Evolutionary conservation across 2,797 vertebrate genomes (phyloP).

Genomic region (Pseudochromis fuscus): DNA sequence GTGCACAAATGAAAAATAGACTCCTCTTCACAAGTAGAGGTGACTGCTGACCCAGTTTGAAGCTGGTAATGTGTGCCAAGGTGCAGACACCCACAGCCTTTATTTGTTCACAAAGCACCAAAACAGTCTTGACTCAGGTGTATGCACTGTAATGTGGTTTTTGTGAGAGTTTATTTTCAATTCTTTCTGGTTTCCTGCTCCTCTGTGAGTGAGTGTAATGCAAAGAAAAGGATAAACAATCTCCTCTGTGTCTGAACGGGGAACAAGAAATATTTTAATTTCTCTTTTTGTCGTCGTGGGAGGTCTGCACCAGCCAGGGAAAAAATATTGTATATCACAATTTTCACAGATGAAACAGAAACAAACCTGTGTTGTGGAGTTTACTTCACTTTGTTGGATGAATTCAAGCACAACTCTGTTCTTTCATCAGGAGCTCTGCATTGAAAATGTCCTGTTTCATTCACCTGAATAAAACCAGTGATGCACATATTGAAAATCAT

Average conservation of each 20-base stretch:
- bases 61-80: constrained; percentile 77
- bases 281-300: not conserved
- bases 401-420: not conserved
- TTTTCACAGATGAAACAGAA: too few relatives aligned
- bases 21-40: constrained; percentile 66
- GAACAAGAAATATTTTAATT: not conserved
- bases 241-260: not conserved
- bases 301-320: not conserved
- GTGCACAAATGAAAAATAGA: constrained; percentile 64
- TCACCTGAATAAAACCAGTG: too few relatives aligned
- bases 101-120: constrained; percentile 76
- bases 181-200: constrained; percentile 47
- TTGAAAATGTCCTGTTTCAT: not conserved
- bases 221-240: constrained; percentile 14
- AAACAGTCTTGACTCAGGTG: constrained; percentile 76
- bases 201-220: constrained; percentile 17
- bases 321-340: too few relatives aligned
- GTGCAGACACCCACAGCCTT: constrained; percentile 81
- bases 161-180: constrained; percentile 29
- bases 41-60: constrained; percentile 82
- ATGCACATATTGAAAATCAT: not conserved
- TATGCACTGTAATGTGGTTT: constrained; percentile 34
- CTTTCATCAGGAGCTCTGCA: not conserved
- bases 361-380: not conserved
- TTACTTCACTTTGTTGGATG: too few relatives aligned